phyloP scores from a whole-genome alignment of 2,113 vertebrate genomes.

The Eidolon helvum region DNA sequence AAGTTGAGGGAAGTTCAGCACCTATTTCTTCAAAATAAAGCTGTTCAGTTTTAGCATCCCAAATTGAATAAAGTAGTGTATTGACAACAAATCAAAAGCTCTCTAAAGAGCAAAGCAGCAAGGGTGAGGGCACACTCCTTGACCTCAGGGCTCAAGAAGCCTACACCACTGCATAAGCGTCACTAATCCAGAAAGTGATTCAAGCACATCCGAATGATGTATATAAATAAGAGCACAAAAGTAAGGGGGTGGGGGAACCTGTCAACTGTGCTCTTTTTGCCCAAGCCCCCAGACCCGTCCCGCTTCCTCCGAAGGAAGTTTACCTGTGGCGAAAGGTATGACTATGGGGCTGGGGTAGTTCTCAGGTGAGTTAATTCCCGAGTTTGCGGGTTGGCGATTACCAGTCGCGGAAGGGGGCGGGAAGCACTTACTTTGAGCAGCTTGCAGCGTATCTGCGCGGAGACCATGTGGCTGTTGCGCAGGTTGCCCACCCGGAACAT shows the following conservation, averaged over 20 bases:
- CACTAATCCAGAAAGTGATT: neutral
- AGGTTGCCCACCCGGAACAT: slow-evolving; percentile 99
- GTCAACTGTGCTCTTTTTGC: accelerated
- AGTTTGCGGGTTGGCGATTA: neutral
- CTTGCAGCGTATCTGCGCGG: slow-evolving; percentile 99
- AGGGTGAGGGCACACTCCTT: neutral
- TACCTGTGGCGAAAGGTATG: neutral
- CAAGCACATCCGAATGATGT: neutral
- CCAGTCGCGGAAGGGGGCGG: neutral
- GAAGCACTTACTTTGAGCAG: slow-evolving; percentile 94
- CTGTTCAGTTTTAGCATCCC: neutral
- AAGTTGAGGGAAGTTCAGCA: slow-evolving; percentile 12
- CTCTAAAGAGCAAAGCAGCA: neutral
- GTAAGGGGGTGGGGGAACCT: neutral
- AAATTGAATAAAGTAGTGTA: neutral
- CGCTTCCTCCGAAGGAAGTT: neutral
- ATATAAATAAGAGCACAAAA: neutral
- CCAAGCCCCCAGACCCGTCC: too few relatives aligned
- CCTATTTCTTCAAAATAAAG: slow-evolving; percentile 11
- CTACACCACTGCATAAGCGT: neutral
- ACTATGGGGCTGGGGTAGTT: neutral
- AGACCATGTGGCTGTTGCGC: slow-evolving; percentile 99
- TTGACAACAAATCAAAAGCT: neutral
- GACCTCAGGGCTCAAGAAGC: neutral
- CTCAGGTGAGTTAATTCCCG: neutral